These are phyloP conservation scores for Danaus melanippus DNA, from an alignment of 1,140 invertebrate genomes.

Conservation along the genomic window DNA sequence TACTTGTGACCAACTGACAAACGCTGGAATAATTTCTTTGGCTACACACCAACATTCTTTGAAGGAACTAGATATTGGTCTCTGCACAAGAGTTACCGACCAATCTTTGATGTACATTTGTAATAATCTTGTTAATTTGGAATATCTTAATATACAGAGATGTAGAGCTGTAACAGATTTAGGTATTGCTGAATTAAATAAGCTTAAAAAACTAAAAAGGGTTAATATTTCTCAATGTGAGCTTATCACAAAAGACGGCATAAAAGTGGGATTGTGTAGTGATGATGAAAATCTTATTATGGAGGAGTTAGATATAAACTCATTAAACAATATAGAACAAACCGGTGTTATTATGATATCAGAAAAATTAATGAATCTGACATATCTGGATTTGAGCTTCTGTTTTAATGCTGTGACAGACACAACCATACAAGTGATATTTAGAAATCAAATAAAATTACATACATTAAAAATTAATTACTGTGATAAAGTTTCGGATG, in stretches of 20 bases:
- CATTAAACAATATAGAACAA: constrained; percentile 74
- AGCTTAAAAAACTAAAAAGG: constrained; percentile 71
- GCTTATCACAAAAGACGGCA: constrained; percentile 74
- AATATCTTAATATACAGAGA: constrained; percentile 72
- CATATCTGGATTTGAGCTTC: constrained; percentile 76
- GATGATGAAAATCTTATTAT: constrained; percentile 49
- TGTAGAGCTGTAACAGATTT: constrained; percentile 76
- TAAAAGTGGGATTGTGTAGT: constrained; percentile 73
- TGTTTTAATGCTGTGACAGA: constrained; percentile 80
- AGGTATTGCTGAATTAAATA: constrained; percentile 71
- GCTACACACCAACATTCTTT: constrained; percentile 74
- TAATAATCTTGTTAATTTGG: constrained; percentile 71
- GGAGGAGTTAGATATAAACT: constrained; percentile 75
- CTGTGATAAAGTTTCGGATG: constrained; percentile 79
- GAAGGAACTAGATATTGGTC: constrained; percentile 75
- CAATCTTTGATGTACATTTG: constrained; percentile 73
- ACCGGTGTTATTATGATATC: constrained; percentile 73
- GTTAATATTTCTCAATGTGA: constrained; percentile 80
- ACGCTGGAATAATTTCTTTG: constrained; percentile 73
- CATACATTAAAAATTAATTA: constrained; percentile 75
- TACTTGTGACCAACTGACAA: constrained; percentile 78
- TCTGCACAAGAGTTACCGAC: constrained; percentile 77
- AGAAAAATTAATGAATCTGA: constrained; percentile 73
- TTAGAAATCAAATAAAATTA: constrained; percentile 75
- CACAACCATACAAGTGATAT: constrained; percentile 75